Evolutionary conservation across 2,113 vertebrate genomes (phyloP), one percentile per base, ranked within the genome.

Genomic region (Brachirus orientalis): DNA sequence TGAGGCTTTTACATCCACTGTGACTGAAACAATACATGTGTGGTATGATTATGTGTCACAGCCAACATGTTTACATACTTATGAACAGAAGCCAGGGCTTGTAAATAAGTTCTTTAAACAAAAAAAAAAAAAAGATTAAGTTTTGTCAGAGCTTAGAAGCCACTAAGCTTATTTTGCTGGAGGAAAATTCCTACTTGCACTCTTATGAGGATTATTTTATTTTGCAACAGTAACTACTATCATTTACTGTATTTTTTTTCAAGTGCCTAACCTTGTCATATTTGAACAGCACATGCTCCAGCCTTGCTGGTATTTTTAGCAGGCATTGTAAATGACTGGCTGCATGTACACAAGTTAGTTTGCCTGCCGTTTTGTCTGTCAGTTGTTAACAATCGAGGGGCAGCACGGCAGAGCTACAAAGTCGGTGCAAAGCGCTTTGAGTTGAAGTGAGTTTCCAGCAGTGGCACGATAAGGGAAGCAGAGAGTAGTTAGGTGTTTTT

Each of bases 221-320:
- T 5, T 55, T 1, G 58, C 60, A 44, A 33, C 62, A 56, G 33
- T 46, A 36, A n/a, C 48, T 3, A 13, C 14, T 0, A 14, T 43
- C 11, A 11, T 43, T 43, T 10, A 14, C 40, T 14, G 14, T 13
- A 9, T 43, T 69, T 17, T 54, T 45, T 47, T 35, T 17, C 13
- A 40, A 35, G 50, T 67, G 67, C 71, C 69, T 45, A 44, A 46
- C 56, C 73, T 60, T 3, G 35, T 64, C 73, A 57, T 44, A 72
- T 89, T 90, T 88, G 85, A 79, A 61, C 61, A 80, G 90, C 84
- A 84, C 84, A 84, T 65, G 74, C 82, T 81, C 33, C 17, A 28
- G 72, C 77, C 76, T 69, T 55, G 66, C 72, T 37, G 55, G 85
- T 92, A 92, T 91, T 90, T 90, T 92, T 92, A 93, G 88, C 85